Evolutionary conservation across 2,113 vertebrate species (phyloP), one percentile per base, ranked within the genome.

Genomic region (Dascyllus trimaculatus): DNA sequence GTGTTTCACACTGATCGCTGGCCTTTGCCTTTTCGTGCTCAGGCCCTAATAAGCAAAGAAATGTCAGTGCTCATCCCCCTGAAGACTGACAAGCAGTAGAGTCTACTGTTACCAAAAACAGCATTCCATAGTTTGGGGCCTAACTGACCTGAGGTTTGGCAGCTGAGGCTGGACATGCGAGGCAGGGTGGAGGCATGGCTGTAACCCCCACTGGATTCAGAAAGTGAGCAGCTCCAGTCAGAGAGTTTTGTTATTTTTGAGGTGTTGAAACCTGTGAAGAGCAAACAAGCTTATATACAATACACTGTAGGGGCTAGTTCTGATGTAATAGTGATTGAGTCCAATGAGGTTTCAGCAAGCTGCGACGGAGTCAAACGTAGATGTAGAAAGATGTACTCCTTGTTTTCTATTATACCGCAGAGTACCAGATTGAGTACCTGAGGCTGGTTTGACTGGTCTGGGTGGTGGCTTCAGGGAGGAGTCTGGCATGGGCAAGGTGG

Each of bases 401-500:
- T 9, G 6, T 35, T 10, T 35, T 10, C 32, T 35, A 10, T 35
- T 35, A 35, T 3, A 8, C 32, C 1, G 32, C 26, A 29, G 26
- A 29, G 38, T 40, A 11, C 19, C 19, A 1, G 6, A 14, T 10
- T 29, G 18, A 13, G 8, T 70, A 94, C 94, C 87, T 75, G 90
- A 66, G 67, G 81, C 74, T 5, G 91, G 85, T 84, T 94, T 94
- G 17, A 25, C 54, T 0, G 92, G 92, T 77, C 88, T 32, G 11
- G 89, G 89, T 1, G 89, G 92, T 0, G 85, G 88, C 54, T 91
- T 93, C 65, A 83, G 57, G 53, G 73, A 65, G 0, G 92, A 93
- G 73, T 96, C 95, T 0, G 92, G 81, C 18, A 90, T 90, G 22
- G 96, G 96, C 46, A 93, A 78, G 21, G 94, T 90, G 75, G 92